Base-by-base conservation (phyloP, 2,888 invertebrate genomes). In the Flabesymbios commensalis region DNA sequence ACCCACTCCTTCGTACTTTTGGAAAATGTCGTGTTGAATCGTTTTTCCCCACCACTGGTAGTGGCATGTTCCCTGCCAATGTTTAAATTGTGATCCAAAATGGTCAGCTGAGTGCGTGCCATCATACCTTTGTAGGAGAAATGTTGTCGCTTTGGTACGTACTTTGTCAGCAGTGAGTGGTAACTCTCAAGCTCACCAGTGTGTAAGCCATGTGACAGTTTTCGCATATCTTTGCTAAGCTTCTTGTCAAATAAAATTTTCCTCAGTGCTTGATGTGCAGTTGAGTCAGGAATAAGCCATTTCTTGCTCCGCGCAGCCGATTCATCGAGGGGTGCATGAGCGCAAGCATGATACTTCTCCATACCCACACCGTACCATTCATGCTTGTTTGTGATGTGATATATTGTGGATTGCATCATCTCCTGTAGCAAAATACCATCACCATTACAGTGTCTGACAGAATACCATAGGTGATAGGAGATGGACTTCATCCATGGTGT, bases 361-460 rank as follows among this genome's bases (percentile, higher is more conserved):
- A n/a, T n/a, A n/a, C n/a, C n/a, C n/a, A n/a, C n/a, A n/a, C n/a
- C 4, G 24, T 7, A 14, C 53, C 36, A 53, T 19, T 31, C 32
- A 36, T 53, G 53, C 7, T 17, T 19, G 31, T 53, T 36, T 22
- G 19, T 53, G 53, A 53, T 36, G 53, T 53, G 53, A 28, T 36
- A n/a, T 1, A 53, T 24, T 7, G 36, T 31, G 2, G 39, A 53
- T 7, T 36, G 32, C 53, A 33, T 36, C 53, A 53, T 53, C 3
- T 39, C 53, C 3, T 53, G 32, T 28, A 53, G 22, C 19, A 53
- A 24, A 19, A 31, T 24, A 24, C 24, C 22, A 24, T 22, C n/a
- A 2, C 39, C n/a, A 5, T 22, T 31, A 10, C 31, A 32, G 26
- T 31, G 22, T 24, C 45, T 7, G 22, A 22, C 45, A 45, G 10